Base-by-base conservation (phyloP, 2,113 vertebrate genomes). In the Zapornia atra region DNA sequence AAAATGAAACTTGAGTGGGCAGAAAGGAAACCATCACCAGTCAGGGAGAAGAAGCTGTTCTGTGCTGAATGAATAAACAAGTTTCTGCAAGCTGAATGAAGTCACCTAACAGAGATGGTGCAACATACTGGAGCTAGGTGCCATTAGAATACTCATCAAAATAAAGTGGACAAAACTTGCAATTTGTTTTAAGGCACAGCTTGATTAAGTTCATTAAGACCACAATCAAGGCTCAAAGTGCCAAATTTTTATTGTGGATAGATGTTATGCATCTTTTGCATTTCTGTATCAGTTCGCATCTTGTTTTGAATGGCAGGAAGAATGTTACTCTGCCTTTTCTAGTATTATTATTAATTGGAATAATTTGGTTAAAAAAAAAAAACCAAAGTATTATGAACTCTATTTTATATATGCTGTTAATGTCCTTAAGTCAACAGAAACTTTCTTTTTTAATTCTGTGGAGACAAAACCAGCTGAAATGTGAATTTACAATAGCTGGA, bases 401-500 rank as follows among this genome's bases (percentile, higher is more conserved):
- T 51, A 0, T 85, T 21, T 56, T 76, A 24, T 44, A 42, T 9
- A 26, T 38, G 11, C 4, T 90, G 6, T 73, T 33, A 56, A 46
- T 21, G 12, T 60, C 16, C 11, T 75, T 51, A 21, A 64, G 38
- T 64, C 53, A 86, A 83, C 36, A 89, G 50, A 88, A 93, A 51
- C 33, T 11, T 81, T 88, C 6, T 18, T 86, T 40, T 75, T 96
- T 93, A 93, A 13, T 84, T 88, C 46, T 79, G 20, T 72, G 57
- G 60, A 88, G 31, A 5, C 19, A 63, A 90, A 70, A 33, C 70
- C 26, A 64, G 20, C 31, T 78, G 82, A 86, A 73, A 83, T 0
- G 3, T 90, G 63, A 64, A 71, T 77, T 91, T 95, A 86, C 40
- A 90, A 90, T 76, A 92, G 92, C 83, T 79, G 44, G 72, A 93